Evolutionary conservation across 2,113 vertebrate genomes (phyloP), one percentile per base, ranked within the genome.

Genomic region (Tichodroma muraria): DNA sequence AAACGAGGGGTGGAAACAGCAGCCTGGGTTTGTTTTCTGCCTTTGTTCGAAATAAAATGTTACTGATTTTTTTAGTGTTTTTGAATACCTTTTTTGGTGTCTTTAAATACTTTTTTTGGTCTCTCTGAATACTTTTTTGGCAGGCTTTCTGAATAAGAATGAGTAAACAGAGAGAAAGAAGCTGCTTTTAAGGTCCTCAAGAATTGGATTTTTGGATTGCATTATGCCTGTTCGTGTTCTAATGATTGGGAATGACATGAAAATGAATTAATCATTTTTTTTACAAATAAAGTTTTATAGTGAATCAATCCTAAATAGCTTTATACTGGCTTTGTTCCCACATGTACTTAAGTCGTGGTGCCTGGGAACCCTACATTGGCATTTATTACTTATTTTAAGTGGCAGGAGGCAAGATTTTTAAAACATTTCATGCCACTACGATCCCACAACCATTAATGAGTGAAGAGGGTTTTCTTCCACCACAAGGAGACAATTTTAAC

Each of bases 401-500:
- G 40, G 50, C 27, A 90, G 24, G 15, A 72, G 13, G 45, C 8
- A 73, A 57, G 37, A 59, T 25, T 76, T 50, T 50, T 1, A 11
- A 87, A 25, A 25, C 15, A 4, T 27, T 44, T 63, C 6, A 4
- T 37, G 31, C 35, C 49, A 37, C 11, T 56, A 20, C 2, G 10
- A 69, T n/a, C n/a, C 63, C 38, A 63, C 27, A 56, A 6, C 13
- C 56, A 47, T 42, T 64, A 61, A 17, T 31, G 57, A 53, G 6
- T 2, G 28, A 37, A 18, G 5, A 56, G 16, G 2, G 0, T 1
- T 20, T 4, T 79, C 5, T 24, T 3, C 17, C 17, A 8, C n/a
- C 2, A 2, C 28, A 33, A 23, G 66, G 35, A 73, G 31, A 71
- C 22, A 59, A 63, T 57, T 89, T 75, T 47, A 60, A 11, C 8